Conservation (phyloP, 2,113 vertebrate genomes). For the Microcebus tavaratra region DNA sequence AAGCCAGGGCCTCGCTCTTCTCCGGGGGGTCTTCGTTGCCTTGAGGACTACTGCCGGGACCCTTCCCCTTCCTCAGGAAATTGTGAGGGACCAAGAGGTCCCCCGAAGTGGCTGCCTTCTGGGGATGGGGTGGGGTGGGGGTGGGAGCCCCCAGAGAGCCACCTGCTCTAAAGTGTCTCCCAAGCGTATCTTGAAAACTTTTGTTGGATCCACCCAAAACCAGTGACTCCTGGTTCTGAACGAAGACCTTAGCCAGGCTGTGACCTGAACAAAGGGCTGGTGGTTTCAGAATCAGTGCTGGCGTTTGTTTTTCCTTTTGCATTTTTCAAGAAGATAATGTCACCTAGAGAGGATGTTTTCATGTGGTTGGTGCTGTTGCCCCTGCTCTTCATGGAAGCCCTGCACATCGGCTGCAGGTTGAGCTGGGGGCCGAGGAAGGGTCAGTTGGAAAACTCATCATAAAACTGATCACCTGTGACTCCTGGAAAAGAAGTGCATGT, state of each 20-base stretch:
- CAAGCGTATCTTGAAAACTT: neutral
- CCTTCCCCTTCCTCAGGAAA: neutral
- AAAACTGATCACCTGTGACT: neutral
- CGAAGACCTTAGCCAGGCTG: neutral
- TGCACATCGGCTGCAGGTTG: too few species aligned
- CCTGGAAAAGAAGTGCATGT: neutral
- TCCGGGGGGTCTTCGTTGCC: neutral
- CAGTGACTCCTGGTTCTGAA: neutral
- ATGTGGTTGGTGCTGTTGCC: neutral
- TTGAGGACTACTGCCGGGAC: neutral
- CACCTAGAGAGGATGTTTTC: neutral
- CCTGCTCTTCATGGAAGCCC: neutral
- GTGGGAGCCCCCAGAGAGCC: neutral
- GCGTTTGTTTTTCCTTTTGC: neutral
- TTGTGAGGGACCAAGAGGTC: neutral
- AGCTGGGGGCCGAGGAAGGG: neutral
- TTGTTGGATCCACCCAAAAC: neutral
- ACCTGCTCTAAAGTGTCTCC: neutral
- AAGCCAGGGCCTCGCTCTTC: neutral
- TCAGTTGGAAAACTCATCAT: neutral
- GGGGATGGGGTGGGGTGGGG: neutral
- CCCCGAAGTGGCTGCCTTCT: neutral
- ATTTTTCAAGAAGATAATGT: neutral
- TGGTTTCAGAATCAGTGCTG: neutral
- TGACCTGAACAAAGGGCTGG: neutral